Evolutionary conservation across 2,797 vertebrate genomes (phyloP).

Genomic region (Myotis daubentonii): DNA sequence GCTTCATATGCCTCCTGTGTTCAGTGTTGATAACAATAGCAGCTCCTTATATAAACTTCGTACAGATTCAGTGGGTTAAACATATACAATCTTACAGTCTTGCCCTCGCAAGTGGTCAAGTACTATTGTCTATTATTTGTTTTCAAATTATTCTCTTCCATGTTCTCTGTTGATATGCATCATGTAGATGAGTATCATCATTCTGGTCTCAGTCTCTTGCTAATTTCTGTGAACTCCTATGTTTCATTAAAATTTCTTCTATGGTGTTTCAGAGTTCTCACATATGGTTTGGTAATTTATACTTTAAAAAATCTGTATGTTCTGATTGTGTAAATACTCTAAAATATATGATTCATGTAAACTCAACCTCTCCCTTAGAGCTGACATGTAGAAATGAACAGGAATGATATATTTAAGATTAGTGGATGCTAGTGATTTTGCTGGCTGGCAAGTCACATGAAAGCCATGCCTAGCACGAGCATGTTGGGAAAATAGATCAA

Average conservation of each 20-base stretch:
- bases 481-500: background rate
- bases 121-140: background rate
- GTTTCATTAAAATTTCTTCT: background rate
- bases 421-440: background rate
- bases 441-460: background rate
- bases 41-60: background rate
- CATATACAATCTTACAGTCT: background rate
- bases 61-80: background rate
- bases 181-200: background rate
- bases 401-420: background rate
- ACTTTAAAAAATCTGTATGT: constrained; percentile 1
- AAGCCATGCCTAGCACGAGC: background rate
- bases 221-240: background rate
- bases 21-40: background rate
- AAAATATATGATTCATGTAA: background rate
- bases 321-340: background rate
- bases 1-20: background rate
- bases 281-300: background rate
- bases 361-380: background rate
- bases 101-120: background rate
- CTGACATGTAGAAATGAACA: background rate
- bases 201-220: background rate
- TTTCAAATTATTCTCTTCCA: background rate
- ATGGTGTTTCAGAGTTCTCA: background rate
- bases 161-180: background rate